Evolutionary conservation across 2,797 vertebrate species (phyloP).

Genomic region (Rhadinocentrus ornatus): DNA sequence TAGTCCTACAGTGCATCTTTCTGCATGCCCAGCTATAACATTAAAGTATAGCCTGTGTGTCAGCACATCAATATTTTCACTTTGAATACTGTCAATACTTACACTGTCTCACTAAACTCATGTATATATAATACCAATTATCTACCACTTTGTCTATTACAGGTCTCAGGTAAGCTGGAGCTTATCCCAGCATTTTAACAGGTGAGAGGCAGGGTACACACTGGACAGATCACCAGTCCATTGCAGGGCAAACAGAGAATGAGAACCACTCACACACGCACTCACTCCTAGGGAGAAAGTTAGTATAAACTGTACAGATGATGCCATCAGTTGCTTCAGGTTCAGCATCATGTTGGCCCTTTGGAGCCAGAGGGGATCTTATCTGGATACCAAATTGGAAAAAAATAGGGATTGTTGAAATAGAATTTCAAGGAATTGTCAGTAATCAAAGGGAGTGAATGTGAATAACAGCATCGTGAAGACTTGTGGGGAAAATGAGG

Average conservation of each 20-base stretch:
- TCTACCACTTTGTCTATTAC: too few relatives aligned
- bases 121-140: not conserved
- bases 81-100: too few relatives aligned
- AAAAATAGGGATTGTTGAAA: not conserved
- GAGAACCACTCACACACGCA: too few relatives aligned
- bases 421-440: not conserved
- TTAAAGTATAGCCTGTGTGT: constrained; percentile 1
- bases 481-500: too few relatives aligned
- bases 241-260: too few relatives aligned
- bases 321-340: not conserved
- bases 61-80: not conserved
- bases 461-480: too few relatives aligned
- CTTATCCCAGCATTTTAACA: too few relatives aligned
- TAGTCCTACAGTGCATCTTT: not conserved
- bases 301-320: too few relatives aligned
- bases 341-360: not conserved
- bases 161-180: too few relatives aligned
- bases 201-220: too few relatives aligned
- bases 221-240: too few relatives aligned
- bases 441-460: not conserved
- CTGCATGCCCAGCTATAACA: not conserved
- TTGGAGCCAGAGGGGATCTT: not conserved
- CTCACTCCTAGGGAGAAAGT: too few relatives aligned
- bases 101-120: not conserved
- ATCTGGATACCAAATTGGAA: not conserved